Percentiles rank a stretch among this genome's conserved stretches.
phyloP scores from a whole-genome alignment of 1,140 invertebrate species.

The Euschistus heros region DNA sequence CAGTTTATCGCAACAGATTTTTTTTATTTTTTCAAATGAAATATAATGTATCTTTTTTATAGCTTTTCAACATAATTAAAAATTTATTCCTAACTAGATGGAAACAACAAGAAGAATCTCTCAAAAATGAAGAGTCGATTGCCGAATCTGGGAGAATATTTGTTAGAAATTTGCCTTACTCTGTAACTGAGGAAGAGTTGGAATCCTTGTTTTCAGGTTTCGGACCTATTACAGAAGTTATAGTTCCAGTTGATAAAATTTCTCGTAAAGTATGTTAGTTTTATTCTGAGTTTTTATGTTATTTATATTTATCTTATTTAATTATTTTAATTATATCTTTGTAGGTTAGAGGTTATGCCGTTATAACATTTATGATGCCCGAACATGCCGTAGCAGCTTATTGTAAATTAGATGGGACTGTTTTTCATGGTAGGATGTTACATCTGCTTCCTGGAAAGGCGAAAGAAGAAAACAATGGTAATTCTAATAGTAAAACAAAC shows the following conservation, averaged over 20 bases:
- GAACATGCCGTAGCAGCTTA: slow-evolving; percentile 90
- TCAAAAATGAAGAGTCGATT: slow-evolving; percentile 68
- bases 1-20: no score
- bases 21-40: no score
- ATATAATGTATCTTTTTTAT: no score
- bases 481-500: background rate
- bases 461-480: slow-evolving; percentile 40
- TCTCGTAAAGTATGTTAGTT: slow-evolving; percentile 42
- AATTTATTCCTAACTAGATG: slow-evolving; percentile 38
- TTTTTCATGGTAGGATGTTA: slow-evolving; percentile 83
- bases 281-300: background rate
- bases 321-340: background rate
- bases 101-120: slow-evolving; percentile 55
- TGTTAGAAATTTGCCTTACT: slow-evolving; percentile 86
- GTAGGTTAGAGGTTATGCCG: slow-evolving; percentile 87
- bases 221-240: slow-evolving; percentile 82
- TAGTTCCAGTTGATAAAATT: slow-evolving; percentile 75
- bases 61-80: no score
- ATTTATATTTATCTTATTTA: background rate
- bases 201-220: slow-evolving; percentile 74
- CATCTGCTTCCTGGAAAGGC: slow-evolving; percentile 84
- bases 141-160: slow-evolving; percentile 89
- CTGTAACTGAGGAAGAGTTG: slow-evolving; percentile 78
- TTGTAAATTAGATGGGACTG: slow-evolving; percentile 73
- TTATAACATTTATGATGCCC: slow-evolving; percentile 86